phyloP scores from a whole-genome alignment of 1,140 invertebrate genomes.

The Solenopsis invicta region DNA sequence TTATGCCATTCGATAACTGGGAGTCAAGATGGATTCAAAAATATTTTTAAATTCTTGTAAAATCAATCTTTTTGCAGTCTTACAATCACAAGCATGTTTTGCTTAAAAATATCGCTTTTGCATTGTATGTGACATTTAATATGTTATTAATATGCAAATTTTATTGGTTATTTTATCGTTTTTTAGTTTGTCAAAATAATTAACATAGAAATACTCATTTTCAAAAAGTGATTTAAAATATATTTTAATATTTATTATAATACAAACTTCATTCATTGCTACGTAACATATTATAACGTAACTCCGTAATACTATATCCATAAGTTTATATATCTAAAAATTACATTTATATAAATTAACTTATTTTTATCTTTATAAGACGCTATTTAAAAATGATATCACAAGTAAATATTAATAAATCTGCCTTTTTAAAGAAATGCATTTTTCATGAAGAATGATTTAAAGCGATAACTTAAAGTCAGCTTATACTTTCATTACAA shows the following conservation, averaged over 20 bases:
- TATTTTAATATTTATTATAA: neutral
- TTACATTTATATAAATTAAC: neutral
- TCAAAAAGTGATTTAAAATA: neutral
- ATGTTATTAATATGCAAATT: neutral
- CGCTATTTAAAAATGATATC: neutral
- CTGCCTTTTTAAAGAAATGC: neutral
- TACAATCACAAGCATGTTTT: neutral
- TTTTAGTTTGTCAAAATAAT: neutral
- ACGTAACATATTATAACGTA: neutral
- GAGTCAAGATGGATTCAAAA: too few relatives aligned
- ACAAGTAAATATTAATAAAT: constrained; percentile 8
- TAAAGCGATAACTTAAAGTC: constrained; percentile 10
- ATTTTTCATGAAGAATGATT: neutral
- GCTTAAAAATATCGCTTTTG: neutral
- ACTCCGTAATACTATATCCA: neutral
- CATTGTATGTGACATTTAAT: neutral
- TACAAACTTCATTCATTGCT: neutral
- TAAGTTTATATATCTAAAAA: neutral
- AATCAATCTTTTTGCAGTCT: neutral
- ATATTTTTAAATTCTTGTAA: too few relatives aligned
- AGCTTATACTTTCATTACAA: neutral
- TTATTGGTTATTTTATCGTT: neutral
- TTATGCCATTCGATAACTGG: too few relatives aligned
- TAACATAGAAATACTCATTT: neutral
- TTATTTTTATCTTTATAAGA: too few relatives aligned